A percentile compares a stretch with the other conserved stretches of the same genome.
Evolutionary conservation across 2,797 vertebrate species (phyloP).

Genomic region (Acipenser transmontanus): DNA sequence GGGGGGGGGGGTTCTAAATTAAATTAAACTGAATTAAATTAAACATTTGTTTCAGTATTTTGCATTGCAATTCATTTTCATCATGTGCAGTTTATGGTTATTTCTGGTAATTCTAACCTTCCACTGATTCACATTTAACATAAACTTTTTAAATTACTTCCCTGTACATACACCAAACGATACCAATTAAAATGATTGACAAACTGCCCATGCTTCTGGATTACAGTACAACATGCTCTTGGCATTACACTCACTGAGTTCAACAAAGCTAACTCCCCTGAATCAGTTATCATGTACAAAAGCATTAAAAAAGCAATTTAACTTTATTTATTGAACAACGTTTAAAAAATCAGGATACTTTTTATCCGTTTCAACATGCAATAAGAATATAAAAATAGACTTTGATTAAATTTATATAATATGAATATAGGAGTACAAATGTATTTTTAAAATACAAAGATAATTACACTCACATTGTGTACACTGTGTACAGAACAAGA

Average conservation of each 20-base stretch:
- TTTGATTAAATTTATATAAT: constrained; percentile 71
- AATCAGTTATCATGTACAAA: constrained; percentile 38
- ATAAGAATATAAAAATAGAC: constrained; percentile 96
- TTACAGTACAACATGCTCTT: neutral
- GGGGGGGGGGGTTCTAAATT: no score
- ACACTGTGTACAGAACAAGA: constrained; percentile 81
- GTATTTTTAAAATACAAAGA: constrained; percentile 99
- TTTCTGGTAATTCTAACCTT: no score
- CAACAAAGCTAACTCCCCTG: constrained; percentile 10
- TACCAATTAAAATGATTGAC: neutral
- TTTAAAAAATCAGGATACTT: constrained; percentile 33
- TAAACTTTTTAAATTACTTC: no score
- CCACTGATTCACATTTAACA: no score
- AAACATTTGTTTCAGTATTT: no score
- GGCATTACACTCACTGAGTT: neutral
- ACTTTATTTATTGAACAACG: constrained; percentile 40
- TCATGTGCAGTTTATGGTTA: no score
- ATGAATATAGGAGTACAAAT: constrained; percentile 99
- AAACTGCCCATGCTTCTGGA: neutral
- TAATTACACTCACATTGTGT: constrained; percentile 98
- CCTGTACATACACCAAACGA: neutral
- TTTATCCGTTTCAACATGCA: constrained; percentile 55
- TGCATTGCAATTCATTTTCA: no score
- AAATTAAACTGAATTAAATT: no score
- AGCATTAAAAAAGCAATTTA: constrained; percentile 40